These are phyloP conservation scores for Leptinotarsa peninsularis DNA, from an alignment of 2,888 invertebrate genomes.

Conservation along the genomic window DNA sequence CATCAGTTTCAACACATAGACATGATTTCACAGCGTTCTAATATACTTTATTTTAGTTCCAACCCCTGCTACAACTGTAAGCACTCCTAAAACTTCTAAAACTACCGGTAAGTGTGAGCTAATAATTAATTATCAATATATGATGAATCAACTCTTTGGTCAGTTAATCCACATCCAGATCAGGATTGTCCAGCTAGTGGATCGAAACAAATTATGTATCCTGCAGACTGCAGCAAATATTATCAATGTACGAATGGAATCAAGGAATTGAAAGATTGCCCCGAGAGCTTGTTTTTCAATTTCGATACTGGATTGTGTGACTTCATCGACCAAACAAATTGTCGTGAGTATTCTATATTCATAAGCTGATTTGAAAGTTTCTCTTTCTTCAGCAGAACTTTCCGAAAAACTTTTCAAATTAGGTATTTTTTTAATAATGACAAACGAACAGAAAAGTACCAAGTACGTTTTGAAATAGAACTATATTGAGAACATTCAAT, in stretches of 20 bases:
- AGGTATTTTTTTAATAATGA: no score
- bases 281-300: slow-evolving; percentile 21
- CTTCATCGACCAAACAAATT: slow-evolving; percentile 6
- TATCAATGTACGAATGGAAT: slow-evolving; percentile 17
- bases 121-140: neutral
- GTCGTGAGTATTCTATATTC: slow-evolving; percentile 9
- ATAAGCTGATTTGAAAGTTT: neutral
- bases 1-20: no score
- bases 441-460: no score
- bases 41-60: no score
- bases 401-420: neutral
- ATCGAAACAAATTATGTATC: neutral
- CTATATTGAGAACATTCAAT: no score
- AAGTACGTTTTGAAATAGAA: neutral
- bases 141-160: no score
- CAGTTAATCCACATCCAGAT: neutral
- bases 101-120: neutral
- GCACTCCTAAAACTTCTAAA: neutral
- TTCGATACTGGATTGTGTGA: neutral
- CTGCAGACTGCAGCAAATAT: slow-evolving; percentile 19
- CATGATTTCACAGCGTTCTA: no score
- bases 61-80: neutral
- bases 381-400: no score
- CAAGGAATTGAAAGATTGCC: slow-evolving; percentile 21
- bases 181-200: slow-evolving; percentile 6